Evolutionary conservation across 2,888 invertebrate species (phyloP).

Genomic region (Cryptops parisi): DNA sequence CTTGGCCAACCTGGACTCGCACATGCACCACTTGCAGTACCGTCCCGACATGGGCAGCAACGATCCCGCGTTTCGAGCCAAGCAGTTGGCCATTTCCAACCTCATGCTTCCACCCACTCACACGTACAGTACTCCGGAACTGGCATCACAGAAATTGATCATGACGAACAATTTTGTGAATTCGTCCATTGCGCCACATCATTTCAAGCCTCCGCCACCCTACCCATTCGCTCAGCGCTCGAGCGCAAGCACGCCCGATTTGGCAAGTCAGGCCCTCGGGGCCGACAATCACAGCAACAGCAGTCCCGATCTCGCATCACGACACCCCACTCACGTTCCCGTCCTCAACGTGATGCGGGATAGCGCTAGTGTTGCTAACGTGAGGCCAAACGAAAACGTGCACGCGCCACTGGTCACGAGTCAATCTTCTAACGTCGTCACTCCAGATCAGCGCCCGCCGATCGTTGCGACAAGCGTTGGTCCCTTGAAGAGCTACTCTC

Average conservation of each 20-base stretch:
- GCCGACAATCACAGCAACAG: slow-evolving; percentile 20
- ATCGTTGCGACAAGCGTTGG: no score
- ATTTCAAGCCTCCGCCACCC: slow-evolving; percentile 71
- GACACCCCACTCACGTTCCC: background rate
- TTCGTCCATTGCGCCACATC: slow-evolving; percentile 39
- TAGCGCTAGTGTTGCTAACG: no score
- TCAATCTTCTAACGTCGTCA: background rate
- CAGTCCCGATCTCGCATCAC: slow-evolving; percentile 26
- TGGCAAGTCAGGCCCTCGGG: slow-evolving; percentile 39
- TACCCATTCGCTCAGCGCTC: slow-evolving; percentile 53
- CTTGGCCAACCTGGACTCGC: slow-evolving; percentile 22
- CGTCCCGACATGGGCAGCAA: background rate
- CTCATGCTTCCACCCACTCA: slow-evolving; percentile 19
- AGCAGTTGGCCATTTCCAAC: slow-evolving; percentile 8
- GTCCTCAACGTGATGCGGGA: no score
- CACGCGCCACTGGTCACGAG: background rate
- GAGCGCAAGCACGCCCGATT: slow-evolving; percentile 69
- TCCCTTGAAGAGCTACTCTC: background rate
- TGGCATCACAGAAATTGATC: slow-evolving; percentile 26
- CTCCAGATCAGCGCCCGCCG: background rate
- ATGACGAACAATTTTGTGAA: slow-evolving; percentile 21
- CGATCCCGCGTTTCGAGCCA: slow-evolving; percentile 1
- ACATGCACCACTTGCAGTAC: background rate
- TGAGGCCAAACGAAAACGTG: background rate
- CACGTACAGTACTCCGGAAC: slow-evolving; percentile 30